phyloP scores from a whole-genome alignment of 2,113 vertebrate genomes.

The Stegostoma tigrinum region DNA sequence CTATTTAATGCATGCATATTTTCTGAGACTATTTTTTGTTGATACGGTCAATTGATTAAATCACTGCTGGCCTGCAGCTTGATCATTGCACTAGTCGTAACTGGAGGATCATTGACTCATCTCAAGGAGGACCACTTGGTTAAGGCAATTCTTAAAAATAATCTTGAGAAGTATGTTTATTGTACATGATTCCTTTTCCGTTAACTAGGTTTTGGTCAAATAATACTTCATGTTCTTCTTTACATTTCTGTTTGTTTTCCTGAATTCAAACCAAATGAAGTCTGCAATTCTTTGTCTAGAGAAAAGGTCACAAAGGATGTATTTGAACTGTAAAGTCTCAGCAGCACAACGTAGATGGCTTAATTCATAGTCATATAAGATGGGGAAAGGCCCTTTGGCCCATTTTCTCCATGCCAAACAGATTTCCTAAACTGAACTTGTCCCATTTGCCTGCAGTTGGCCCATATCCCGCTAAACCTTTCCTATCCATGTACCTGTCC shows the following conservation, averaged over 20 bases:
- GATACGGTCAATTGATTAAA: neutral
- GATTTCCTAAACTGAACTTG: no score
- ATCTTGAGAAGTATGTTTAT: neutral
- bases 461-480: no score
- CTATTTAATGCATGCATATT: neutral
- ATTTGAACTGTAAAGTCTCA: neutral
- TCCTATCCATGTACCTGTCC: no score
- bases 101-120: neutral
- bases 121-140: neutral
- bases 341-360: neutral
- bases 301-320: neutral
- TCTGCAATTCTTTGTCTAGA: neutral
- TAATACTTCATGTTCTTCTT: neutral
- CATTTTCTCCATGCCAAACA: no score
- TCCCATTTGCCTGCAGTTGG: no score
- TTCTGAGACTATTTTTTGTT: neutral
- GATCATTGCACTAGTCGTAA: neutral
- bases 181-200: neutral
- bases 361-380: no score
- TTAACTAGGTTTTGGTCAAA: neutral
- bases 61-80: neutral
- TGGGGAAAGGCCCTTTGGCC: no score
- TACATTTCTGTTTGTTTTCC: neutral
- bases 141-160: neutral
- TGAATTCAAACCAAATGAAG: neutral